Base-by-base conservation (phyloP, 2,888 invertebrate species). In the Candidula unifasciata region DNA sequence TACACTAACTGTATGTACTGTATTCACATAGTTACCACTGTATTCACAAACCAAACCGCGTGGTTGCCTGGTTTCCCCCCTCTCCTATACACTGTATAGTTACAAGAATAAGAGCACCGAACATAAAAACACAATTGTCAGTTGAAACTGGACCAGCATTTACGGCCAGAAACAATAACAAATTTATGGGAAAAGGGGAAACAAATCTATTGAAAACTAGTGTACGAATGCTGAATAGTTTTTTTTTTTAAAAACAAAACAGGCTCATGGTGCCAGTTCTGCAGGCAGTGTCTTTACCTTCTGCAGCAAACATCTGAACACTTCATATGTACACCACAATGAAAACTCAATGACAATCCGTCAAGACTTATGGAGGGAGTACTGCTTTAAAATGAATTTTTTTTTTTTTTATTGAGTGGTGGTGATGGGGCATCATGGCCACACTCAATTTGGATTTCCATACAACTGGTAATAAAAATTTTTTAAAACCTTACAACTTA, bases 11-110 rank as follows among this genome's bases (percentile, higher is more conserved):
- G 27, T 30, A 54, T 54, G 33, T 74, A 52, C 54, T 74, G 44
- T 54, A 18, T 27, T 54, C 30, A 74, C 52, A 74, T 13, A 54
- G 54, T 54, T 8, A 54, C 27, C 54, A 54, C 30, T 30, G 54
- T 74, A 74, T 74, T 74, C 74, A 74, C 74, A 74, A 54, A 74
- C 74, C 74, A 74, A 54, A 74, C 74, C 30, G n/a, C 73, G 54
- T 44, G 74, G 52, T n/a, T 74, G 73, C 27, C 52, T 13, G 13
- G 30, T 30, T 74, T 44, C n/a, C n/a, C n/a, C n/a, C 60, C 21
- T 60, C n/a, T 16, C n/a, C 21, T 60, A 60, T 74, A 74, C 73
- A 73, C 73, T 44, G n/a, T 68, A 44, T 71, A 30, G 2, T 54
- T 74, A 74, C 18, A 74, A 74, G 27, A 1, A 69, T 8, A 71